Base-by-base conservation (phyloP, 2,113 vertebrate species). In the Bostrychus sinensis region DNA sequence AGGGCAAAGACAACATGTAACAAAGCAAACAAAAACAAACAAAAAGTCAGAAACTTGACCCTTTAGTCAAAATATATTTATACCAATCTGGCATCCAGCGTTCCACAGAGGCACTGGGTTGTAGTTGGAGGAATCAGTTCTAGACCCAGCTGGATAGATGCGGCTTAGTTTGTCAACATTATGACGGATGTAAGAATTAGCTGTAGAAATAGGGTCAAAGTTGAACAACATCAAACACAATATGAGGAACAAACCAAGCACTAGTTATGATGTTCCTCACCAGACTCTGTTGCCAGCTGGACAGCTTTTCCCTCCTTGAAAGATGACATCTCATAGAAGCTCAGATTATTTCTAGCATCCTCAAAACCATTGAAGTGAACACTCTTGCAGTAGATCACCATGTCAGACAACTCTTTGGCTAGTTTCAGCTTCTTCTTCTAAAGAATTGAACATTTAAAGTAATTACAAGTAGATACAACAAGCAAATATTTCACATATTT, bases 111-210 rank as follows among this genome's bases (percentile, higher is more conserved):
- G 92, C 13, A 96, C 80, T 0, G 96, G 95, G 74, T 78, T 92
- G 81, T 95, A 99, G 92, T 99, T 99, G 58, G 96, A 98, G 1
- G 97, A 99, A 81, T 96, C 93, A 0, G 96, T 94, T 69, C 96
- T 92, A 78, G 90, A 83, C 41, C 95, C 95, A 0, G 93, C 92
- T 0, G 97, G 97, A 59, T 98, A 99, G 85, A 95, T 91, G 12
- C 97, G 91, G 81, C 94, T 97, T 81, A 98, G 88, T 66, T 97
- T 96, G 25, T 85, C 90, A 72, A 88, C 69, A 0, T 98, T 99
- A 68, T 97, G 94, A 41, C 58, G 86, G 48, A 96, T 85, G 48
- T 92, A 96, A 71, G 70, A 75, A 43, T 88, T 94, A 67, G 91
- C 97, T 99, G 81, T 1, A 37, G 59, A 50, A 34, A 12, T 36